phyloP scores from a whole-genome alignment of 2,113 vertebrate species.

The Rostratula benghalensis region DNA sequence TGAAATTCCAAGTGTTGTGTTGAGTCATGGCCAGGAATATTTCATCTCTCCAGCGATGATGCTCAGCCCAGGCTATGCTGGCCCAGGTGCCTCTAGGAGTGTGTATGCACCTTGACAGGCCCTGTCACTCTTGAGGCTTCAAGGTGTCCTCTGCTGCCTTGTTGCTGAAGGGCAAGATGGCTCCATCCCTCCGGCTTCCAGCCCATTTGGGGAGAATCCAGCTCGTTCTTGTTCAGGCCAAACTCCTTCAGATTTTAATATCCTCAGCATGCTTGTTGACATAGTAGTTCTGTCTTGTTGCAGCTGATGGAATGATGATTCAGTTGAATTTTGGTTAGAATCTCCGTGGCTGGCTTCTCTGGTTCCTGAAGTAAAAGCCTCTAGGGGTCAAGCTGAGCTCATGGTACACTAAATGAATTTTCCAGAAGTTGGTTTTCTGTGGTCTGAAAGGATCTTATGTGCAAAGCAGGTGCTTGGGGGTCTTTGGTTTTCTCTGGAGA shows the following conservation, averaged over 20 bases:
- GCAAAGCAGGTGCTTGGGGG: background rate
- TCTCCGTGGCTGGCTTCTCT: background rate
- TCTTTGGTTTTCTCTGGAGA: background rate
- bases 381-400: rapidly evolving
- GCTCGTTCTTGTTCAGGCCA: background rate
- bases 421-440: background rate
- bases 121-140: background rate
- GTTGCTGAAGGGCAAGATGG: background rate
- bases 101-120: background rate
- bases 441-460: background rate
- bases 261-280: background rate
- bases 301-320: background rate
- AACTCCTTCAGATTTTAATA: background rate
- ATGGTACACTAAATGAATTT: background rate
- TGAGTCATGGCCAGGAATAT: background rate
- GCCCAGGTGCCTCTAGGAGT: background rate
- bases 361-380: background rate
- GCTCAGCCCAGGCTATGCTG: background rate
- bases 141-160: background rate
- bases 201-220: background rate
- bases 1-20: background rate
- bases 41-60: background rate
- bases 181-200: rapidly evolving
- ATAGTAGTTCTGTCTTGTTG: background rate
- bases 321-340: background rate